Evolutionary conservation across 2,888 invertebrate genomes (phyloP).

Genomic region (Drosophila pseudotakahashii): DNA sequence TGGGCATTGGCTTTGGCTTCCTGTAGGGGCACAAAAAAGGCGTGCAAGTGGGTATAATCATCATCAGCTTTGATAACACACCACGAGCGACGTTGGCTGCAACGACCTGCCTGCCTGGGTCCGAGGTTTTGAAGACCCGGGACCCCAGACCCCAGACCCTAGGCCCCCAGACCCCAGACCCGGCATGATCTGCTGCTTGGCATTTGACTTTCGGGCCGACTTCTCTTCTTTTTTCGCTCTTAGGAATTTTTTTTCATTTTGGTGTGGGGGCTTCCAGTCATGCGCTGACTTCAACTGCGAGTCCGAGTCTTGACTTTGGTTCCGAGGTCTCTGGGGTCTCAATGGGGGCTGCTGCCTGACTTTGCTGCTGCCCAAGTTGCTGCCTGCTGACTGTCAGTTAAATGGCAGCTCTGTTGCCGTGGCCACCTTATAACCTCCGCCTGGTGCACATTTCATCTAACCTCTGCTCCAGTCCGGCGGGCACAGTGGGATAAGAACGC

Average conservation of each 20-base stretch:
- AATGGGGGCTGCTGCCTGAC: slow-evolving; percentile 55
- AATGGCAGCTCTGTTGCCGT: slow-evolving; percentile 68
- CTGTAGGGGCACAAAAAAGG: slow-evolving; percentile 72
- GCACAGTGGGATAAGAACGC: slow-evolving; percentile 17
- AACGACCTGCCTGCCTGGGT: slow-evolving; percentile 51
- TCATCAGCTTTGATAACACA: slow-evolving; percentile 82
- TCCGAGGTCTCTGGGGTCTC: slow-evolving; percentile 44
- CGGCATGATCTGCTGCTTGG: slow-evolving; percentile 76
- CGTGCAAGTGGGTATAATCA: slow-evolving; percentile 81
- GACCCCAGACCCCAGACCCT: slow-evolving; percentile 21
- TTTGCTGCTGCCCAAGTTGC: slow-evolving; percentile 47
- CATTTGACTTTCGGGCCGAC: slow-evolving; percentile 75
- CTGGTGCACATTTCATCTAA: slow-evolving; percentile 67
- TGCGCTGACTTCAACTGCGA: slow-evolving; percentile 51
- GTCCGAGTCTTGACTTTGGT: slow-evolving; percentile 42
- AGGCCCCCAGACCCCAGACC: slow-evolving; percentile 38
- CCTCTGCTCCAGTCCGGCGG: slow-evolving; percentile 67
- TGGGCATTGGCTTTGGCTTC: slow-evolving; percentile 70
- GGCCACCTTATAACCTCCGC: slow-evolving; percentile 79
- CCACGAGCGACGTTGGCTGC: slow-evolving; percentile 66
- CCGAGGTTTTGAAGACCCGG: slow-evolving; percentile 40
- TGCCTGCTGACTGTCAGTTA: slow-evolving; percentile 60
- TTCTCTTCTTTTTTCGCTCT: slow-evolving; percentile 27
- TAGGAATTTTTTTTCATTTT: background rate
- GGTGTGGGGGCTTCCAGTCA: slow-evolving; percentile 69